Evolutionary conservation across 2,888 invertebrate species (phyloP).

Genomic region (Gisinianus flammeolus): DNA sequence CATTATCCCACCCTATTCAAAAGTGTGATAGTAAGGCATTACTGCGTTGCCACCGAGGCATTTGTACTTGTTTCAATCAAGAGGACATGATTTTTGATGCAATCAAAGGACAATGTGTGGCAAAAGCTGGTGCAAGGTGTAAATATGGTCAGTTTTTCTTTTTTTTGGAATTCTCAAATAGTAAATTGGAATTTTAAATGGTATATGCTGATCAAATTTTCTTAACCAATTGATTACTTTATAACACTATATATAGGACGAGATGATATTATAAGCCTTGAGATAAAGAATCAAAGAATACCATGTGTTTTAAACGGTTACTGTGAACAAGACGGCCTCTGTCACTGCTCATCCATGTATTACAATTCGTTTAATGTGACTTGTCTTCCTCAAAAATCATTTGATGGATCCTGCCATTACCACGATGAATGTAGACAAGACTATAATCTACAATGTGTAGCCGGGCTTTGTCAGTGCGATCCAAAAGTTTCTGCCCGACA

Average conservation of each 20-base stretch:
- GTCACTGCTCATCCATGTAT: conserved; percentile 7
- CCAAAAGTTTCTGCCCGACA: background rate
- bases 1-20: too few species aligned
- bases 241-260: background rate
- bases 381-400: conserved; percentile 19
- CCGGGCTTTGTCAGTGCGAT: conserved; percentile 21
- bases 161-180: background rate
- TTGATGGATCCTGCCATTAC: conserved; percentile 15
- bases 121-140: conserved; percentile 25
- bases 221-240: too few species aligned
- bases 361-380: conserved; percentile 20
- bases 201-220: too few species aligned
- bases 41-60: background rate
- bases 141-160: conserved; percentile 9
- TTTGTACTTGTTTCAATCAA: conserved; percentile 18
- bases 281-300: background rate
- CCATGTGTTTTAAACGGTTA: conserved; percentile 18
- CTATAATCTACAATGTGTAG: conserved; percentile 9
- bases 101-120: conserved; percentile 27
- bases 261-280: background rate
- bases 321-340: background rate
- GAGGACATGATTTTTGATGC: conserved; percentile 35
- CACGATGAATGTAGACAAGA: conserved; percentile 19
- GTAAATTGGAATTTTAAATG: background rate
- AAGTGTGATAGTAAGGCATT: conserved; percentile 24